A percentile compares a stretch with the other conserved stretches of the same genome.
These are phyloP conservation scores for Elmis aenea DNA, from an alignment of 2,888 invertebrate species.

Conservation along the genomic window DNA sequence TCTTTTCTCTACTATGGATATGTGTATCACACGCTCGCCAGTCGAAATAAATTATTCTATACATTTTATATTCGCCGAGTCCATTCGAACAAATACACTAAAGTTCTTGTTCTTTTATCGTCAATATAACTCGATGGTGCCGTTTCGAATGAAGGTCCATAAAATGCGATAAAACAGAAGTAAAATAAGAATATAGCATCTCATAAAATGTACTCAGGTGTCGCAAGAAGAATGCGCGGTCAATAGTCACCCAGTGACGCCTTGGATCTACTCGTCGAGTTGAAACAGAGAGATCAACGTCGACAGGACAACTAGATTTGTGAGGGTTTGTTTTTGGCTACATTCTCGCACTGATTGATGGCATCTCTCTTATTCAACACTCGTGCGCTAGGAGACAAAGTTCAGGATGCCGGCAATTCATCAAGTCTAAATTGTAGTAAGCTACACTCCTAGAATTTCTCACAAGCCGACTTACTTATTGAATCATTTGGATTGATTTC, in stretches of 20 bases:
- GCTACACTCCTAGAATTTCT: too few relatives aligned
- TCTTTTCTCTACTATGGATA: conserved; percentile 12
- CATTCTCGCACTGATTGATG: conserved; percentile 35
- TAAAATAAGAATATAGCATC: conserved; percentile 32
- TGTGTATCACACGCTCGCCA: conserved; percentile 13
- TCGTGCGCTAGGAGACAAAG: conserved; percentile 5
- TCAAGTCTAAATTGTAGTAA: too few relatives aligned
- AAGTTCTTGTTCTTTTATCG: conserved; percentile 41
- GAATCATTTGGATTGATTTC: too few relatives aligned
- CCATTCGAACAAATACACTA: conserved; percentile 42
- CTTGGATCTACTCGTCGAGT: conserved; percentile 9
- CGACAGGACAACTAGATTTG: conserved; percentile 27
- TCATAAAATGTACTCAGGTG: conserved; percentile 32
- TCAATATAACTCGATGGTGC: conserved; percentile 31
- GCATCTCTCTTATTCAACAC: conserved; percentile 22
- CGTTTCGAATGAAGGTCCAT: conserved; percentile 30
- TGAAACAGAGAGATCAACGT: conserved; percentile 11
- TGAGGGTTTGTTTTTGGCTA: conserved; percentile 36
- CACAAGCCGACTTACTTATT: too few relatives aligned
- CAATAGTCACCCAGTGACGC: conserved; percentile 22
- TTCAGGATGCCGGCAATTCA: conserved; percentile 1
- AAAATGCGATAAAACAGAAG: conserved; percentile 31
- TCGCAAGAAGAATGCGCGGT: conserved; percentile 22
- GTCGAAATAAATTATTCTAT: conserved; percentile 45
- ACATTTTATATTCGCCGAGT: conserved; percentile 44